phyloP scores from a whole-genome alignment of 2,797 vertebrate genomes.

The Tympanoctomys barrerae region DNA sequence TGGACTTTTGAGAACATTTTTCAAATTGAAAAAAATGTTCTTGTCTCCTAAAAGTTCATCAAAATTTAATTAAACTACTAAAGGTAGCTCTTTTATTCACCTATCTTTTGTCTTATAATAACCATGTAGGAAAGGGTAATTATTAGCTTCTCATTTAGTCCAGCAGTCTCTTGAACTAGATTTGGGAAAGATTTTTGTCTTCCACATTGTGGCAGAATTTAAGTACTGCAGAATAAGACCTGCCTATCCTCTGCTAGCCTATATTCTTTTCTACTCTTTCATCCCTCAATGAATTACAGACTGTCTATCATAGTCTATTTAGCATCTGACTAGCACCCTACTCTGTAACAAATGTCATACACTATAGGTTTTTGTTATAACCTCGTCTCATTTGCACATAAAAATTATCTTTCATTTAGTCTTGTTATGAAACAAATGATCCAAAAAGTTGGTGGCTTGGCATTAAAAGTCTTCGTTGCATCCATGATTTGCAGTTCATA shows the following conservation, averaged over 20 bases:
- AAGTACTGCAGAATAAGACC: not conserved
- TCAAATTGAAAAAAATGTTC: not conserved
- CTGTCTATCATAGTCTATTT: not conserved
- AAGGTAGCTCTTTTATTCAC: not conserved
- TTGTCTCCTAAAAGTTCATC: not conserved
- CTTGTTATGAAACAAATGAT: not conserved
- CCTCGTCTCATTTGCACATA: not conserved
- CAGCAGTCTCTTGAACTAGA: not conserved
- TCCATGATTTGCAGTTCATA: not conserved
- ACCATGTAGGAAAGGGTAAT: not conserved
- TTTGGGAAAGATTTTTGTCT: not conserved
- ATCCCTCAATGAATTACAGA: not conserved
- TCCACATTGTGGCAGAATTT: not conserved
- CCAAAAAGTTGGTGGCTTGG: not conserved
- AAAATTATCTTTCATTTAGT: not conserved
- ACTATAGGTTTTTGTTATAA: not conserved
- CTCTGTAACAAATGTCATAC: not conserved
- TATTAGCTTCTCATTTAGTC: not conserved
- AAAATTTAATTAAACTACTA: not conserved
- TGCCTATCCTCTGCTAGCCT: not conserved
- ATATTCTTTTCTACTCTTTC: not conserved
- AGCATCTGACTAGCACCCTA: not conserved
- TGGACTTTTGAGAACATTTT: not conserved
- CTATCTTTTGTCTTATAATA: slow-evolving; percentile 16
- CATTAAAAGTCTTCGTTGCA: not conserved